Base-by-base conservation (phyloP, 2,888 invertebrate species). In the Xylophagus ater region DNA sequence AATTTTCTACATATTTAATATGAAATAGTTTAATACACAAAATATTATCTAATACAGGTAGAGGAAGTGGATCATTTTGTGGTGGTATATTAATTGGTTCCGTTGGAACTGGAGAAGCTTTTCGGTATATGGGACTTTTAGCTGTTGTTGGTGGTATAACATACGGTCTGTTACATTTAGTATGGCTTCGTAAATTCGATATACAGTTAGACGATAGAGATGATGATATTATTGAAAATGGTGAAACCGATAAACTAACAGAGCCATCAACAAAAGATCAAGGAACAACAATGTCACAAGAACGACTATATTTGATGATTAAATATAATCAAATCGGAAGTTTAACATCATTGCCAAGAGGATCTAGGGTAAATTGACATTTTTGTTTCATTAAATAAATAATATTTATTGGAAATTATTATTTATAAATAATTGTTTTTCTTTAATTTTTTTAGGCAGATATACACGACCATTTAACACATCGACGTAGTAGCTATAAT, bases 11-110 rank as follows among this genome's bases (percentile, higher is more conserved):
- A 9, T 23, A 23, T 23, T 9, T 23, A 6, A 8, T 26, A 6
- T 26, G 26, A 8, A n/a, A n/a, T 12, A 83, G 81, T 80, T 62
- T 59, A 65, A 51, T 36, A n/a, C n/a, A n/a, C n/a, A 20, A 9
- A 31, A 14, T 26, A 35, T 2, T 23, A 23, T n/a, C 20, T 10
- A 13, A 25, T 37, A 2, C 40, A 63, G 83, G 86, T 4, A 71
- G 83, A 49, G 86, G 86, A 21, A 83, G 81, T 54, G 86, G 86
- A 14, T 83, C 83, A 52, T 85, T 86, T 47, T 72, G 79, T 6
- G 86, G 86, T 14, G 86, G 86, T 29, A 70, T 81, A 12, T 68
- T 86, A 9, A 84, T 86, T 46, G 79, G 79, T 1, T 75, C 77
- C 36, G 70, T 80, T 29, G 84, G 83, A 1, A 85, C 83, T 5